These are phyloP conservation scores for Scolopax rusticola DNA, from an alignment of 2,797 vertebrate genomes.

Conservation along the genomic window DNA sequence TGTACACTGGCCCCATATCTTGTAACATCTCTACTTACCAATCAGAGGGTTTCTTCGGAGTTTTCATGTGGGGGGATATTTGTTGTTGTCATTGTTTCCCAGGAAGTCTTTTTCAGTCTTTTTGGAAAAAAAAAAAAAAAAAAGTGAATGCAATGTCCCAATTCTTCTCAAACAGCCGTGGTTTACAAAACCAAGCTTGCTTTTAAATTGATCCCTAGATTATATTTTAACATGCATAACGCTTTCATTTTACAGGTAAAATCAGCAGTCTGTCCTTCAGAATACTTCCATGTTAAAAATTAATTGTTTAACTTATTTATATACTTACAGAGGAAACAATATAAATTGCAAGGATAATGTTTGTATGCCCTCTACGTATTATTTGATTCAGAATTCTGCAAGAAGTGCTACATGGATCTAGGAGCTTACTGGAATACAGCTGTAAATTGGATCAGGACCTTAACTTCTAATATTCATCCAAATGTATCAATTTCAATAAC, in stretches of 20 bases:
- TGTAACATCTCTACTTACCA: background rate
- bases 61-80: background rate
- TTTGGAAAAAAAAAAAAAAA: too few relatives aligned
- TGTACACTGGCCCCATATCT: background rate
- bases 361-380: background rate
- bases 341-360: background rate
- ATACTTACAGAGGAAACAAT: background rate
- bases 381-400: background rate
- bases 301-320: background rate
- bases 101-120: background rate
- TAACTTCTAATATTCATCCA: background rate
- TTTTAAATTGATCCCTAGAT: background rate
- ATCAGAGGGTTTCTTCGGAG: background rate
- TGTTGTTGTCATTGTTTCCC: background rate
- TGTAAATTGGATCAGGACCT: background rate
- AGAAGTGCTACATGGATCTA: background rate
- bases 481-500: background rate
- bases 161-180: background rate
- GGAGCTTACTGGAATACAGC: background rate
- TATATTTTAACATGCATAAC: background rate
- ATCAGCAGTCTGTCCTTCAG: background rate
- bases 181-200: background rate
- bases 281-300: background rate
- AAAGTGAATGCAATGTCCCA: accelerated
- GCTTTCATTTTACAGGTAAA: background rate